Percentiles rank a stretch among this genome's conserved stretches.
These are phyloP conservation scores for Sus cebifrons DNA, from an alignment of 2,797 vertebrate genomes.

Conservation along the genomic window DNA sequence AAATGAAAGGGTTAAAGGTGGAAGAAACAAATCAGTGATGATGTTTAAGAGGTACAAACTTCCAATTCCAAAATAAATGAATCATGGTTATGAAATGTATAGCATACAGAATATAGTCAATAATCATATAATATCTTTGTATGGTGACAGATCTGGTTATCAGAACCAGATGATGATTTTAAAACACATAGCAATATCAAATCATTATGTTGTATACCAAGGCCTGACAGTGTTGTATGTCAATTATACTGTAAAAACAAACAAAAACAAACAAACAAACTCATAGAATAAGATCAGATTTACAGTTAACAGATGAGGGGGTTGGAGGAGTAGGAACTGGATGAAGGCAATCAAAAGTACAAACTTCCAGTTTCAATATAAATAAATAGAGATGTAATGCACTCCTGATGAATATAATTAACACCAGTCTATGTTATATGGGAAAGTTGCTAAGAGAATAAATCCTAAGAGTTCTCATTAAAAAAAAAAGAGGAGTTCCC, in stretches of 20 bases:
- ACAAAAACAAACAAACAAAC: background rate
- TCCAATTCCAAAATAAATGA: no score
- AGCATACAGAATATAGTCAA: background rate
- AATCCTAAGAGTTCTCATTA: background rate
- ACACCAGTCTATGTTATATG: background rate
- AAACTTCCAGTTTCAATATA: background rate
- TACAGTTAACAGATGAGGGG: background rate
- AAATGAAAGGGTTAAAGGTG: no score
- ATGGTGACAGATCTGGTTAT: background rate
- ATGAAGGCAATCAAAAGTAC: background rate
- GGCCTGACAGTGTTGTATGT: background rate
- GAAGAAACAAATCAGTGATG: no score
- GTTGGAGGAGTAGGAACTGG: background rate
- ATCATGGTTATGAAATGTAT: background rate
- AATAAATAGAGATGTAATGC: background rate
- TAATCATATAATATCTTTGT: background rate
- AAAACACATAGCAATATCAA: background rate
- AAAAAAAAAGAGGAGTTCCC: background rate
- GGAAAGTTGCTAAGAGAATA: background rate
- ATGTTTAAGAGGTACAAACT: no score
- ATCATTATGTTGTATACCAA: background rate
- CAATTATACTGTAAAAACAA: background rate
- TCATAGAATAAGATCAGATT: background rate
- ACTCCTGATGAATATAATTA: background rate
- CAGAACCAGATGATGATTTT: background rate